These are phyloP conservation scores for Melanotaenia maccullochi DNA, from an alignment of 2,797 vertebrate genomes.

Conservation along the genomic window DNA sequence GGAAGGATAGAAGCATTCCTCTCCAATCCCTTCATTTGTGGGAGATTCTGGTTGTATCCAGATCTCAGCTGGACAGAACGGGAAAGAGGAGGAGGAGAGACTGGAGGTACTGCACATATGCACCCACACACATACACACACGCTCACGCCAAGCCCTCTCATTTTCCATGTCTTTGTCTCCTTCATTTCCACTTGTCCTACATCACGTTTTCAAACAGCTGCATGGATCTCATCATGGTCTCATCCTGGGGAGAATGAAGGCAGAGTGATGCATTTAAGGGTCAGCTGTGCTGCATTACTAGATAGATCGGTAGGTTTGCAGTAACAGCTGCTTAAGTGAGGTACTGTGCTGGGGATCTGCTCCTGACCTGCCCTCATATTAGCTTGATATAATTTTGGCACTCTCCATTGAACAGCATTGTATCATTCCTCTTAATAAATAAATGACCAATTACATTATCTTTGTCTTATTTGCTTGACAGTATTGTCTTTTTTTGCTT, in stretches of 20 bases:
- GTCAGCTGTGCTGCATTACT: background rate
- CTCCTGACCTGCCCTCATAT: background rate
- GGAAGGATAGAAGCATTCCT: constrained; percentile 33
- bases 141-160: constrained; percentile 44
- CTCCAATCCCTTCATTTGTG: constrained; percentile 43
- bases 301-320: background rate
- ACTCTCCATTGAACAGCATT: no score
- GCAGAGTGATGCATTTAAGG: constrained; percentile 23
- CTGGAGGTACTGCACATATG: constrained; percentile 58
- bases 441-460: no score
- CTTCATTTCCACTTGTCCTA: constrained; percentile 66
- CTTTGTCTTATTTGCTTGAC: no score
- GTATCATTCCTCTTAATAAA: no score
- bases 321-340: background rate
- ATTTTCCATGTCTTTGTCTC: constrained; percentile 27
- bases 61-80: constrained; percentile 36
- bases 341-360: background rate
- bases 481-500: no score
- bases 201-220: constrained; percentile 98
- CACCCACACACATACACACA: constrained; percentile 49
- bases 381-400: no score
- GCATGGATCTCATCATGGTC: constrained; percentile 98
- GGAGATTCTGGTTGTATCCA: constrained; percentile 39
- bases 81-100: constrained; percentile 47
- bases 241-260: constrained; percentile 86